Percentiles rank a stretch among this genome's conserved stretches.
phyloP scores from a whole-genome alignment of 2,888 invertebrate genomes.

The Eudasyphora cyanicolor region DNA sequence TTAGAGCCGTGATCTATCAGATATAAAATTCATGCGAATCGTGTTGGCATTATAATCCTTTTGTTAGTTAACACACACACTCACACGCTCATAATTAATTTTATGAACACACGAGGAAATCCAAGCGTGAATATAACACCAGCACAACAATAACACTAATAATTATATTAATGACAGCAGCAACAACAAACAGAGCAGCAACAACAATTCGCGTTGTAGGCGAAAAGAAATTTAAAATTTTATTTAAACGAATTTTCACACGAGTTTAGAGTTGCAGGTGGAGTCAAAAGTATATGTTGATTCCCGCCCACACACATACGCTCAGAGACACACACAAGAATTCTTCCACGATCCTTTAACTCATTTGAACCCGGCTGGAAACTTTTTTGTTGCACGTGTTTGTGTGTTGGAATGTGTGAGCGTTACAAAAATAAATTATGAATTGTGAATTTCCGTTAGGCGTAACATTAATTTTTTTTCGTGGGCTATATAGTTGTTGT shows the following conservation, averaged over 20 bases:
- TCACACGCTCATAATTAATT: too few relatives aligned
- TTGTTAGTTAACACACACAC: slow-evolving; percentile 50
- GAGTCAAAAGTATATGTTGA: too few relatives aligned
- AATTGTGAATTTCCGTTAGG: slow-evolving; percentile 50
- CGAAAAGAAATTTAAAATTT: slow-evolving; percentile 3
- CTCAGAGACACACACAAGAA: neutral
- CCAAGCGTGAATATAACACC: neutral
- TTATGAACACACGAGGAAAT: slow-evolving; percentile 7
- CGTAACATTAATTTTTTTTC: slow-evolving; percentile 32
- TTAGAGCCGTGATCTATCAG: too few relatives aligned
- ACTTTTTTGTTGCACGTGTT: neutral
- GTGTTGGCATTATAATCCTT: slow-evolving; percentile 45
- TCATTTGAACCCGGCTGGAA: neutral
- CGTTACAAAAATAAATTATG: slow-evolving; percentile 39
- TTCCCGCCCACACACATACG: neutral
- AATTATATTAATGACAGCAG: neutral
- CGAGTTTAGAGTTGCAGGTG: neutral
- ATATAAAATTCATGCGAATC: slow-evolving; percentile 21
- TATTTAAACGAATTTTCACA: neutral
- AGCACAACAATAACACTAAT: neutral
- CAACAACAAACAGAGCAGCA: neutral
- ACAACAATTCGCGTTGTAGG: neutral
- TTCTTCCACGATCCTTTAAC: neutral
- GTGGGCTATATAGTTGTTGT: neutral
- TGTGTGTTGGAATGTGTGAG: neutral